Percentiles rank a stretch among this genome's conserved stretches.
phyloP scores from a whole-genome alignment of 2,113 vertebrate genomes.

The Neoarius graeffei region DNA sequence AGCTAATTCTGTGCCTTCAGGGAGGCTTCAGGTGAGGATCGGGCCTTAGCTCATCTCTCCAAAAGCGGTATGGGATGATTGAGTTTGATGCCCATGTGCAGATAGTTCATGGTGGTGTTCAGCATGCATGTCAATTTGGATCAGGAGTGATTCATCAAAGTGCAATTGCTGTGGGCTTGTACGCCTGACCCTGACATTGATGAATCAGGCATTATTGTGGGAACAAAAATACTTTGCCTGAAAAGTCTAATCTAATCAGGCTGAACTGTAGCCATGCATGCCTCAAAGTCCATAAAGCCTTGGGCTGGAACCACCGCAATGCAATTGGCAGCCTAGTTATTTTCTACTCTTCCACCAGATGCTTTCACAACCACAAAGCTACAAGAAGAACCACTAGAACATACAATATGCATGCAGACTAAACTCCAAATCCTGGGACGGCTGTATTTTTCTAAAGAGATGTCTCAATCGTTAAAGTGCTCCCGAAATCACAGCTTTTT shows the following conservation, averaged over 20 bases:
- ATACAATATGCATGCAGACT: background rate
- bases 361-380: constrained; percentile 10
- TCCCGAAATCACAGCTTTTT: background rate
- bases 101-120: constrained; percentile 38
- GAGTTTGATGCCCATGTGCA: constrained; percentile 42
- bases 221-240: constrained; percentile 44
- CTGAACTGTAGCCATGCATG: constrained; percentile 31
- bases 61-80: constrained; percentile 24
- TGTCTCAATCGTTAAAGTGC: background rate
- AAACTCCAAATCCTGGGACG: background rate
- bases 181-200: constrained; percentile 44
- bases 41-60: constrained; percentile 38
- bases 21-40: constrained; percentile 25
- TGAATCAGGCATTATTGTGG: constrained; percentile 47
- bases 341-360: constrained; percentile 25
- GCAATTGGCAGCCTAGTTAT: constrained; percentile 21
- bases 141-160: constrained; percentile 48
- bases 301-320: background rate
- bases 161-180: constrained; percentile 25
- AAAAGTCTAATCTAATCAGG: constrained; percentile 45
- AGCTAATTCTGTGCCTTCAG: constrained; percentile 31
- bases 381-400: constrained; percentile 8
- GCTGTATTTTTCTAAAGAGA: background rate
- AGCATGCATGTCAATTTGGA: constrained; percentile 47
- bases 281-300: constrained; percentile 28